Percentiles rank a stretch among this genome's conserved stretches.
Evolutionary conservation across 2,797 vertebrate genomes (phyloP).

Genomic region (Rhinoraja longicauda): DNA sequence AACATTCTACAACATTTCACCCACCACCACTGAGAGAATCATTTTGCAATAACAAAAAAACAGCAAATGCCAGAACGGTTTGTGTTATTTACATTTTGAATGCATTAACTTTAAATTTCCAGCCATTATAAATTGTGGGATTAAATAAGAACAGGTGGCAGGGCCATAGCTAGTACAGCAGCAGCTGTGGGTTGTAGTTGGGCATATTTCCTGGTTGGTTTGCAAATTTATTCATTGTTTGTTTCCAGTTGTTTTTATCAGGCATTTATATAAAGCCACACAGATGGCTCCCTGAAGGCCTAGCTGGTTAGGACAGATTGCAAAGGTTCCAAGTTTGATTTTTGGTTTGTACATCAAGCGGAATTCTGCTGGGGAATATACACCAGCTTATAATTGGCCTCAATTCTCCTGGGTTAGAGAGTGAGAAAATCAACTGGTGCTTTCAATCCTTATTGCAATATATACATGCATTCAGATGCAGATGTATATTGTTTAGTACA

Average conservation of each 20-base stretch:
- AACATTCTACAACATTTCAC: not conserved
- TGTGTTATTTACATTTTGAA: conserved; percentile 4
- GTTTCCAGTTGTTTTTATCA: conserved; percentile 16
- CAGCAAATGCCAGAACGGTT: not conserved
- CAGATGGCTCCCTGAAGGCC: not conserved
- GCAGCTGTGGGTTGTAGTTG: not conserved
- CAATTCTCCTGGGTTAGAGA: not conserved
- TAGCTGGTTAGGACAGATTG: not conserved
- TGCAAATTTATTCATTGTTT: not conserved
- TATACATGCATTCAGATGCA: not conserved
- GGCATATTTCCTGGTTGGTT: conserved; percentile 13
- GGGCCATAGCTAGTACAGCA: not conserved
- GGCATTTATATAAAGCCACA: not conserved
- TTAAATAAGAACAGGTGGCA: conserved; percentile 8
- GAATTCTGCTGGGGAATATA: not conserved
- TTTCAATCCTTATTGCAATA: not conserved
- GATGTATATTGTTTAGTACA: not conserved
- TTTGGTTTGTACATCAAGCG: not conserved
- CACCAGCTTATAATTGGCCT: not conserved
- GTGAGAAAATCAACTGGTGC: not conserved
- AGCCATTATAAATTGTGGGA: not conserved
- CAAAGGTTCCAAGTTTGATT: not conserved
- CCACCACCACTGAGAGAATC: not conserved
- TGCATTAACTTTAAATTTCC: not conserved
- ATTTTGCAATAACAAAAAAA: not conserved